A percentile compares a stretch with the other conserved stretches of the same genome.
phyloP scores from a whole-genome alignment of 2,113 vertebrate species.

The Taurulus bubalis region DNA sequence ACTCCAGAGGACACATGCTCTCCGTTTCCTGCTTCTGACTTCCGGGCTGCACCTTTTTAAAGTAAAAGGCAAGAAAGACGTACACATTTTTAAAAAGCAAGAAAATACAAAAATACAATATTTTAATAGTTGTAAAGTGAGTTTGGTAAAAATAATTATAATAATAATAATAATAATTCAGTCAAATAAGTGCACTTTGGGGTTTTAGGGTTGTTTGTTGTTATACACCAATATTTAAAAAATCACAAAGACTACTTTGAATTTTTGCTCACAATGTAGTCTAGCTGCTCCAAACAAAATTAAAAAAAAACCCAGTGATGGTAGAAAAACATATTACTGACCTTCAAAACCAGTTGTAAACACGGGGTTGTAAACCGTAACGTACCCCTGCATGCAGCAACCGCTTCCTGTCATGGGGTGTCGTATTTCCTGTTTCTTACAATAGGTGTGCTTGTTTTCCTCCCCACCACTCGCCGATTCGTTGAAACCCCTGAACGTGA shows the following conservation, averaged over 20 bases:
- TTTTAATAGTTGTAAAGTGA: not conserved
- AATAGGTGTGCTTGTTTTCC: not conserved
- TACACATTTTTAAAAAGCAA: not conserved
- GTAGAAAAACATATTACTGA: not conserved
- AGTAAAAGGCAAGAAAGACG: slow-evolving; percentile 25
- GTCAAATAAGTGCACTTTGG: not conserved
- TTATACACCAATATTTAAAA: not conserved
- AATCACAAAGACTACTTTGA: not conserved
- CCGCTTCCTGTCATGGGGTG: not conserved
- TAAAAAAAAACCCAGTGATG: not conserved
- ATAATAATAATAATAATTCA: too few species aligned
- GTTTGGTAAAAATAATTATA: not conserved
- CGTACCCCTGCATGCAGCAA: not conserved
- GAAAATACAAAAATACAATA: accelerated
- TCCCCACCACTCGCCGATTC: accelerated
- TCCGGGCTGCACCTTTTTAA: slow-evolving; percentile 38
- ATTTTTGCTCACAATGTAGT: not conserved
- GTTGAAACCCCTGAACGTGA: accelerated
- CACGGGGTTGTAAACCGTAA: not conserved
- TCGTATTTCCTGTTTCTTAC: slow-evolving; percentile 23
- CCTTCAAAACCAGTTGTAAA: not conserved
- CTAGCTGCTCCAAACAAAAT: not conserved
- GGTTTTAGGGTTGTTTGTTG: not conserved
- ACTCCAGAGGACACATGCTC: not conserved
- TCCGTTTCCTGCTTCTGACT: slow-evolving; percentile 1